Percentiles rank a stretch among this genome's conserved stretches.
These are phyloP conservation scores for Plebejus argus DNA, from an alignment of 2,888 invertebrate species.

Conservation along the genomic window DNA sequence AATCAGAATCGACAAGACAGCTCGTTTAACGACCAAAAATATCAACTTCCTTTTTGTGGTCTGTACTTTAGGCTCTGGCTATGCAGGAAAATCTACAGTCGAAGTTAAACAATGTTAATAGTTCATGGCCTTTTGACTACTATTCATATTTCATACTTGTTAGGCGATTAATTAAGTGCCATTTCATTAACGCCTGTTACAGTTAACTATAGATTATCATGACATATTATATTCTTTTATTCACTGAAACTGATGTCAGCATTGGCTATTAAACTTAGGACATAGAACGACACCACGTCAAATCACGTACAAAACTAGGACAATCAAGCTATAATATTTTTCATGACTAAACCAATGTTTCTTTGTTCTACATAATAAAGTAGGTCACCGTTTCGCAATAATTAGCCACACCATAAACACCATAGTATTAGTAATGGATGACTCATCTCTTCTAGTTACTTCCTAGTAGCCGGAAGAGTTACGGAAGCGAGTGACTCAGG, in stretches of 20 bases:
- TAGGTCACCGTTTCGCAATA: constrained; percentile 6
- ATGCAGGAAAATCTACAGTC: too few relatives aligned
- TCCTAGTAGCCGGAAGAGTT: constrained; percentile 43
- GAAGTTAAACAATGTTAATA: too few relatives aligned
- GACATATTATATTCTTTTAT: too few relatives aligned
- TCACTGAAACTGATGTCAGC: neutral
- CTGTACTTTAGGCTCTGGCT: too few relatives aligned
- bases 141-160: too few relatives aligned
- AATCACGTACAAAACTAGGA: neutral
- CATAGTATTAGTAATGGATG: constrained; percentile 20
- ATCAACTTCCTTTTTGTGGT: too few relatives aligned
- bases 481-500: constrained; percentile 47
- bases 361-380: constrained; percentile 18
- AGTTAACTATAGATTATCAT: too few relatives aligned
- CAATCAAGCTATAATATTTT: neutral
- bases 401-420: constrained; percentile 22
- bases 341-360: neutral
- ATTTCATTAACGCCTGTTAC: too few relatives aligned
- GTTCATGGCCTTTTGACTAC: too few relatives aligned
- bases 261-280: neutral
- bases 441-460: constrained; percentile 15
- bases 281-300: neutral
- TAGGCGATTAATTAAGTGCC: too few relatives aligned
- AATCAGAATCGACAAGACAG: too few relatives aligned
- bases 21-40: too few relatives aligned